Evolutionary conservation across 2,888 invertebrate genomes (phyloP).

Genomic region (Napeogenes sylphis): DNA sequence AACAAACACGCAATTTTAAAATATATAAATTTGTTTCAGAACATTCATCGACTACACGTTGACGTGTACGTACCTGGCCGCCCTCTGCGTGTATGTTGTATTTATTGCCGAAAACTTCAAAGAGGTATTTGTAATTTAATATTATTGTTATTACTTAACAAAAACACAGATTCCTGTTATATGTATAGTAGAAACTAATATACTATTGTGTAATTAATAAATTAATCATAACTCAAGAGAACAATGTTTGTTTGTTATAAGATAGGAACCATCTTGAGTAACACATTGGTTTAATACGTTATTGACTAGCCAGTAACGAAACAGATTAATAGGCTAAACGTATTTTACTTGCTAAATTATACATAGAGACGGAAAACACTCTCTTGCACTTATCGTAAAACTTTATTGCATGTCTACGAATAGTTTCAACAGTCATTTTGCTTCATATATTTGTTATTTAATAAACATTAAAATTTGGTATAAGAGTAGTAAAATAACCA

Average conservation of each 20-base stretch:
- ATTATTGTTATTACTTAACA: neutral
- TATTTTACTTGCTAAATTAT: neutral
- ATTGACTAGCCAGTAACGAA: neutral
- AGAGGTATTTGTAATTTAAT: slow-evolving; percentile 65
- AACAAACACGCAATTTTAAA: too few species aligned
- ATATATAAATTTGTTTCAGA: slow-evolving; percentile 57
- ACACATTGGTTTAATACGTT: neutral
- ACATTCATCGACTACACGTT: slow-evolving; percentile 81
- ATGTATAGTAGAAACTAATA: too few species aligned
- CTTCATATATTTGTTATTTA: too few species aligned
- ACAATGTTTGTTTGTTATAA: too few species aligned
- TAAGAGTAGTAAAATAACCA: too few species aligned
- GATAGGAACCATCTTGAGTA: too few species aligned
- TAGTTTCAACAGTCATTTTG: neutral
- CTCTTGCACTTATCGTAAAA: slow-evolving; percentile 5
- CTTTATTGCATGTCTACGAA: neutral
- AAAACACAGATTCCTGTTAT: neutral
- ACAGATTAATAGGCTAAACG: neutral
- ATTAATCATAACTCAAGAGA: too few species aligned
- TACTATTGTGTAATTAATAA: too few species aligned
- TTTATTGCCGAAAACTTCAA: slow-evolving; percentile 83
- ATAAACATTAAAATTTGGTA: too few species aligned
- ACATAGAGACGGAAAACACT: neutral
- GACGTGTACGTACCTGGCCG: slow-evolving; percentile 82
- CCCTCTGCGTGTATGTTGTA: slow-evolving; percentile 86